Percentiles rank a stretch among this genome's conserved stretches.
Conservation (phyloP, 2,888 invertebrate genomes). For the Dinocampus coccinellae region DNA sequence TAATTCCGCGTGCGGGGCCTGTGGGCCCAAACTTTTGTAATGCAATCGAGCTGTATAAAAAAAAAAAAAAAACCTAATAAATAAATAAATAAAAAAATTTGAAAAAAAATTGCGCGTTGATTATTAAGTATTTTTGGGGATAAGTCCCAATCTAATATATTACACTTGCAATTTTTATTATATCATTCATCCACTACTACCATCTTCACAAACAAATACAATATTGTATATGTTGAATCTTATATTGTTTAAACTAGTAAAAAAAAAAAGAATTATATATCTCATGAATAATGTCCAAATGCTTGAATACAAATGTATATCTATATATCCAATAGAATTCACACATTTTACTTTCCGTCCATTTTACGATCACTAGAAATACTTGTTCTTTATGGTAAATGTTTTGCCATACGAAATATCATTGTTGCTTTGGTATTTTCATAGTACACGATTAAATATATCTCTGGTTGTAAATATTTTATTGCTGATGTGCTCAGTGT, state of each 20-base stretch:
- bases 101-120: constrained; percentile 7
- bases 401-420: background rate
- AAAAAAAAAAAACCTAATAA: too few relatives aligned
- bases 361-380: background rate
- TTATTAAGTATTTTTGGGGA: constrained; percentile 3
- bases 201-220: too few relatives aligned
- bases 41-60: too few relatives aligned
- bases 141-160: background rate
- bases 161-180: background rate
- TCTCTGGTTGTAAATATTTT: constrained; percentile 30
- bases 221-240: too few relatives aligned
- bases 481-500: background rate
- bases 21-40: background rate
- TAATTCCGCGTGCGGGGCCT: background rate
- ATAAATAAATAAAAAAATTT: too few relatives aligned
- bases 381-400: constrained; percentile 2
- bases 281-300: background rate
- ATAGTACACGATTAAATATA: constrained; percentile 9
- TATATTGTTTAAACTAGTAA: background rate
- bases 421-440: background rate
- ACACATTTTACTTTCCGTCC: background rate
- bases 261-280: background rate
- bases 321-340: background rate
- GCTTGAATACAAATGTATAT: background rate
- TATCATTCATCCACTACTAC: background rate